phyloP scores from a whole-genome alignment of 2,888 invertebrate genomes.

The Caenorhabditis sp. region DNA sequence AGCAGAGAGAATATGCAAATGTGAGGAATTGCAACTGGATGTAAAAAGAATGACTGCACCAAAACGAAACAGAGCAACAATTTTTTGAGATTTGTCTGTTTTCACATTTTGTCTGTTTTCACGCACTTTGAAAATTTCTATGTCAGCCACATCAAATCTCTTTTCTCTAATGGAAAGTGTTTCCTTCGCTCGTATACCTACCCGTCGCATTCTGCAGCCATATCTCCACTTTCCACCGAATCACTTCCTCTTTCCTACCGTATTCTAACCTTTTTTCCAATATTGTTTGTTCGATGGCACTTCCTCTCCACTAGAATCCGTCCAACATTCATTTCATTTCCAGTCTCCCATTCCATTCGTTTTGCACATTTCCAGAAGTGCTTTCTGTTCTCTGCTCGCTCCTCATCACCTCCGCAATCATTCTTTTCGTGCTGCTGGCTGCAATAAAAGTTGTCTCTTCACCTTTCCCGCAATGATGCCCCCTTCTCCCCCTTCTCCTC shows the following conservation, averaged over 20 bases:
- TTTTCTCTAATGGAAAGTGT: too few species aligned
- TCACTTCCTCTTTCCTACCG: background rate
- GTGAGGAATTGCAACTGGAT: too few species aligned
- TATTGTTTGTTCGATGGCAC: background rate
- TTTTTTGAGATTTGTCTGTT: too few species aligned
- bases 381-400: constrained; percentile 17
- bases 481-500: constrained; percentile 2
- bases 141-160: too few species aligned
- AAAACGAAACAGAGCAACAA: too few species aligned
- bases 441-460: constrained; percentile 8
- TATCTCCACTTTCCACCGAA: background rate
- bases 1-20: too few species aligned
- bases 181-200: too few species aligned
- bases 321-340: background rate
- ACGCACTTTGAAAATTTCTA: too few species aligned
- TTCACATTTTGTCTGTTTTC: too few species aligned
- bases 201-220: too few species aligned
- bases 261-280: background rate
- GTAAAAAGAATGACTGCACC: too few species aligned
- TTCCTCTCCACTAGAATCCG: background rate
- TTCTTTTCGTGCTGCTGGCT: background rate
- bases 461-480: constrained; percentile 28
- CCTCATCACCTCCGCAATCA: constrained; percentile 28
- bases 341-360: constrained; percentile 15
- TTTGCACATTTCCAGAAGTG: constrained; percentile 22